Conservation (phyloP, 2,888 invertebrate genomes). For the Microchrysa polita region DNA sequence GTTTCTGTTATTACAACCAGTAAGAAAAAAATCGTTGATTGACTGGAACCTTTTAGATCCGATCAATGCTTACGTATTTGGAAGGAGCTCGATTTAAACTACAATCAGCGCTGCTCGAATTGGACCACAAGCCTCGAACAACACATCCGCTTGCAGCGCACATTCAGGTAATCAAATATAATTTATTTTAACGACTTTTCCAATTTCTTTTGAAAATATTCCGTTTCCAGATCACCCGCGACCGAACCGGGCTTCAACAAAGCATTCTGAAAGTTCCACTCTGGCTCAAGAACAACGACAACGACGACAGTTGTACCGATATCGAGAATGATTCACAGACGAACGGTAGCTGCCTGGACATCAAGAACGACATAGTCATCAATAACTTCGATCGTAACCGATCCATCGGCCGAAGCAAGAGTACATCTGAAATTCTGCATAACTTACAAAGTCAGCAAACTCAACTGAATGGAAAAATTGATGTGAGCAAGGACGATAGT, state of each 20-base stretch:
- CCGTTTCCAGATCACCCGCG: constrained; percentile 72
- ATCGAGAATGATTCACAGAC: constrained; percentile 50
- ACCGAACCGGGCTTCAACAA: constrained; percentile 89
- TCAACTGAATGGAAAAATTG: constrained; percentile 44
- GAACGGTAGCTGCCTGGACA: constrained; percentile 58
- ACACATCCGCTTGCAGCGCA: constrained; percentile 86
- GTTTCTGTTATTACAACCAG: neutral
- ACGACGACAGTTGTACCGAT: constrained; percentile 52
- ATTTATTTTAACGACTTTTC: neutral
- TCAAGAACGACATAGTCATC: constrained; percentile 56
- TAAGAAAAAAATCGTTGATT: neutral
- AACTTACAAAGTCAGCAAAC: constrained; percentile 25
- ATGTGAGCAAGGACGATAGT: constrained; percentile 47
- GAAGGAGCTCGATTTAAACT: constrained; percentile 92
- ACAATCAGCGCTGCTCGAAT: constrained; percentile 80
- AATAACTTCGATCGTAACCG: constrained; percentile 55
- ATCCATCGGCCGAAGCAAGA: constrained; percentile 59
- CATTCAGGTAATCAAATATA: constrained; percentile 70
- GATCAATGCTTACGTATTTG: constrained; percentile 89
- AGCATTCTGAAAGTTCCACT: constrained; percentile 79
- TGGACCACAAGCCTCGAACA: constrained; percentile 80
- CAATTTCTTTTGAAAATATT: neutral
- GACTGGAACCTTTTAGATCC: constrained; percentile 72
- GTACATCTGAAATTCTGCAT: constrained; percentile 59
- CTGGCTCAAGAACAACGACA: constrained; percentile 64